phyloP scores from a whole-genome alignment of 2,888 invertebrate species.

The Deilephila porcellus region DNA sequence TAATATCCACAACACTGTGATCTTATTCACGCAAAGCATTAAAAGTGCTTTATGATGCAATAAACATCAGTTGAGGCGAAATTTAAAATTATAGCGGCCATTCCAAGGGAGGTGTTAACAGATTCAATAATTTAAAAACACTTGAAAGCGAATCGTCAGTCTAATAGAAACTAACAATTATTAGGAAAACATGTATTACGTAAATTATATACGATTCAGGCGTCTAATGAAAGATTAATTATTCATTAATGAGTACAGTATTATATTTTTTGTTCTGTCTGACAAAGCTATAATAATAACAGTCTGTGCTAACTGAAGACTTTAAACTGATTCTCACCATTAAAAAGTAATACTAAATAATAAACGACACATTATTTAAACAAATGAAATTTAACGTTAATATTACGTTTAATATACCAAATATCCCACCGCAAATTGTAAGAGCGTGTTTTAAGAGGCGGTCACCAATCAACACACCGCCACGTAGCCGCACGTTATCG shows the following conservation, averaged over 20 bases:
- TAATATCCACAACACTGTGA: constrained; percentile 33
- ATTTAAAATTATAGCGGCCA: constrained; percentile 23
- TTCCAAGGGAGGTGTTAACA: constrained; percentile 22
- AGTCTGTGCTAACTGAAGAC: too few relatives aligned
- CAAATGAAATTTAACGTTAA: too few relatives aligned
- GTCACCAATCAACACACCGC: constrained; percentile 2
- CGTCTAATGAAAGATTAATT: too few relatives aligned
- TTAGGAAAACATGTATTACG: background rate
- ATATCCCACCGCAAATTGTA: background rate
- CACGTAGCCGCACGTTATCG: constrained; percentile 48
- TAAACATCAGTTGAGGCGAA: constrained; percentile 29
- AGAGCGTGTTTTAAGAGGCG: background rate
- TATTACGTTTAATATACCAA: background rate
- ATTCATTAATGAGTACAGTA: too few relatives aligned
- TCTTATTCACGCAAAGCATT: constrained; percentile 26
- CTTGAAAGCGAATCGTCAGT: constrained; percentile 22
- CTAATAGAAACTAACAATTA: background rate
- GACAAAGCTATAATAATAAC: too few relatives aligned
- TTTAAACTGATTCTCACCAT: too few relatives aligned
- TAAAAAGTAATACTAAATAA: too few relatives aligned
- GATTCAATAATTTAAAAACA: constrained; percentile 27
- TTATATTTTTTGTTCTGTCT: too few relatives aligned
- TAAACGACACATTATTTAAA: too few relatives aligned
- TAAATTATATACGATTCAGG: background rate
- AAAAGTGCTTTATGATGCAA: constrained; percentile 32